Base-by-base conservation (phyloP, 2,888 invertebrate genomes). In the Mesochorus sp. region DNA sequence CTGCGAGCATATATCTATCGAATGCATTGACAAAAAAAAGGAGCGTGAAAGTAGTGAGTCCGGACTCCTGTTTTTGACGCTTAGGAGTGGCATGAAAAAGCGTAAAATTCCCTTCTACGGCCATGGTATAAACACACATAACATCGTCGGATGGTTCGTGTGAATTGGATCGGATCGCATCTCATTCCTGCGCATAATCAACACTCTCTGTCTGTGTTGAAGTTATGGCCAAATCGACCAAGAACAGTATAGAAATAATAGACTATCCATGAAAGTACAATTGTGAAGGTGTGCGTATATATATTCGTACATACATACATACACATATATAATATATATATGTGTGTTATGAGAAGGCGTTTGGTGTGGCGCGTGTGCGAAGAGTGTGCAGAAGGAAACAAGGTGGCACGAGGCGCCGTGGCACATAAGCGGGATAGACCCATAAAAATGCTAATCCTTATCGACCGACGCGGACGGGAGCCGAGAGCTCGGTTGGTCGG, bases 391-490 rank as follows among this genome's bases (percentile, higher is more conserved):
- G 85, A 88, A 85, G 88, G 80, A 87, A 89, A 87, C 86, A 85
- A 87, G 87, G 88, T 87, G 87, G 83, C 85, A 87, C 86, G 85
- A 85, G 85, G 86, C 87, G 86, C 87, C 83, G 84, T 86, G 80
- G 86, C 84, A 85, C 87, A 88, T 88, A 89, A 89, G 88, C 88
- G 88, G 88, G 90, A 90, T 90, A 90, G 90, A 90, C 90, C 91
- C 90, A 91, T 90, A 91, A 90, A 91, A 90, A 91, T 90, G 91
- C 90, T 90, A 91, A 90, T 91, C 88, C 87, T 88, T 88, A 90
- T 91, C 90, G 90, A 91, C 87, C 90, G 89, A 81, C 83, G 72
- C 79, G 86, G 81, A 83, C 82, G 80, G 80, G 82, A 81, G 84
- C 80, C 70, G 82, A 68, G 64, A 53, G 76, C 51, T 77, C 67